Evolutionary conservation across 2,113 vertebrate species (phyloP), one percentile per base, ranked within the genome.

Genomic region (Solea senegalensis): DNA sequence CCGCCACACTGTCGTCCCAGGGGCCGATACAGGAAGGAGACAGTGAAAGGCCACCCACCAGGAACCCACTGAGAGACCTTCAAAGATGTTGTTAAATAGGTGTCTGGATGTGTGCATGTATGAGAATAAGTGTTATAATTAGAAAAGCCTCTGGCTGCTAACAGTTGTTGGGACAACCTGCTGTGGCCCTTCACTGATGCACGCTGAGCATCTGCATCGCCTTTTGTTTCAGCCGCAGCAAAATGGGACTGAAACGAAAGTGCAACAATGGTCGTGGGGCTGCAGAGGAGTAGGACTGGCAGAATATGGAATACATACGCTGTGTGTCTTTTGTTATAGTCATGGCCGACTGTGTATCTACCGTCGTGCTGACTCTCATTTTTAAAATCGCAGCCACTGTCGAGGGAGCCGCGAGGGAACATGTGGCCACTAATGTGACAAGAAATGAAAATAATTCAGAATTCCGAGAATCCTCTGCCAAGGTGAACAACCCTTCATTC

Each of bases 51-150:
- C 5, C 34, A 34, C 34, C 78, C 83, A 88, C 62, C 8, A 9
- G 68, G 44, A 85, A 66, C 81, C 86, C 53, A 69, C 46, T 65
- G 79, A 74, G 84, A 87, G 62, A 65, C 76, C 81, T 76, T 77
- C 11, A 69, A 78, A 69, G 48, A 62, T 44, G 21, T 16, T 44
- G 21, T 16, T 80, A 60, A 65, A 61, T 62, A 2, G 61, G 49
- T 65, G 58, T 63, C 48, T 59, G 43, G 39, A 26, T 15, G n/a
- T 34, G 62, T 65, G 49, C 13, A 14, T 52, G 28, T 13, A 28
- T 56, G 41, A 34, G 64, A 58, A 46, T 45, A 8, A 50, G 54
- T 15, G 14, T n/a, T 54, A 85, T 72, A 77, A 60, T 80, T 72
- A 81, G 71, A 74, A 80, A 43, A 43, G 39, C 7, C 9, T 8